Base-by-base conservation (phyloP, 2,113 vertebrate species). In the Paratilapia polleni region DNA sequence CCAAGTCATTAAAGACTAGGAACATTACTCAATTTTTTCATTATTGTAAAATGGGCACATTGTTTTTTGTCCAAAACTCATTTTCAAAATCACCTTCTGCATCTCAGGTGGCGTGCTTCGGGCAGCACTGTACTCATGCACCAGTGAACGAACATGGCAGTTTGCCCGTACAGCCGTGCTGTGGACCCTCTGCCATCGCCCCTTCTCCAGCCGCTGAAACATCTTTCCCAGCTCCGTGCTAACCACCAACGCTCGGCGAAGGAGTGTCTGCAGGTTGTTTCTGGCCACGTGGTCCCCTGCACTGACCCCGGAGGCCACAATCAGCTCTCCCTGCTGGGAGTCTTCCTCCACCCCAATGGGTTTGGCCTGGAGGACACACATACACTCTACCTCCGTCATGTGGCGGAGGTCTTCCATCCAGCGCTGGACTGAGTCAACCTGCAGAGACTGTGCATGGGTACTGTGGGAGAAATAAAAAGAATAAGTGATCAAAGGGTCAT, bases 311-410 rank as follows among this genome's bases (percentile, higher is more conserved):
- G 96, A 94, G 0, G 96, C 94, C 83, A 99, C 92, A 28, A 97
- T 95, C 64, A 98, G 95, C 88, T 99, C 98, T 0, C 96, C 94
- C 60, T 97, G 96, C 4, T 95, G 94, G 2, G 94, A 86, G 1
- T 99, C 97, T 34, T 98, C 97, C 60, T 99, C 98, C 38, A 95
- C 88, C 19, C 97, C 97, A 83, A 99, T 98, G 87, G 98, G 97
- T 84, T 99, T 99, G 4, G 98, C 98, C 94, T 99, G 98, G 43
- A 99, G 97, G 75, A 99, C 95, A 15, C 97, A 99, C 98, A 99
- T 99, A 31, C 98, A 99, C 90, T 99, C 98, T 26, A 97, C 98
- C 91, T 99, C 98, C 0, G 98, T 98, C 98, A 99, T 99, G 95
- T 98, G 89, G 83, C 97, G 97, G 81, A 99, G 92, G 87, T 99